Percentiles rank a stretch among this genome's conserved stretches.
Conservation (phyloP, 2,797 vertebrate genomes). For the Squalus acanthias region DNA sequence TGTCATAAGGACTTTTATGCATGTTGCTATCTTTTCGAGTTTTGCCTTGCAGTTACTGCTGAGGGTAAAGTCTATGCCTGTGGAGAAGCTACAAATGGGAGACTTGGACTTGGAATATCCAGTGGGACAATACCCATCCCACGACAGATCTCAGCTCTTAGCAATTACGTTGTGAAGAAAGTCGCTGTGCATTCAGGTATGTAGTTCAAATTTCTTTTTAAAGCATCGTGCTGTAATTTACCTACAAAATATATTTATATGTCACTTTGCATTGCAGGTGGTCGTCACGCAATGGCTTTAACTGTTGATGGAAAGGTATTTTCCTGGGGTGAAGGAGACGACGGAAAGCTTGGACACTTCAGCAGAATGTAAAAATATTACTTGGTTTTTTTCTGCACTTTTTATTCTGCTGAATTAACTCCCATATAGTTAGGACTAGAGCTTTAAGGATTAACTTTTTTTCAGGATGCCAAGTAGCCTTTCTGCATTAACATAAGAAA, state of each 20-base stretch:
- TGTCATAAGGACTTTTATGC: background rate
- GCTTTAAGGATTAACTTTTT: background rate
- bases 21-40: background rate
- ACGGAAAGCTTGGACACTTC: slow-evolving; percentile 96
- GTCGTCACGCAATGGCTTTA: slow-evolving; percentile 90
- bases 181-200: slow-evolving; percentile 94
- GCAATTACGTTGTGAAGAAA: slow-evolving; percentile 97
- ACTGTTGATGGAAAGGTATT: slow-evolving; percentile 97
- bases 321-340: slow-evolving; percentile 97
- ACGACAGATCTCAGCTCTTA: slow-evolving; percentile 88
- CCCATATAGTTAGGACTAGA: background rate
- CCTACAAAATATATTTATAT: background rate
- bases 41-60: slow-evolving; percentile 72
- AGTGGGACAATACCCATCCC: slow-evolving; percentile 95
- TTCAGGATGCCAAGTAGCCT: background rate
- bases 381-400: background rate
- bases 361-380: slow-evolving; percentile 80
- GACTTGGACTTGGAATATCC: slow-evolving; percentile 84
- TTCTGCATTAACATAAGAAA: background rate
- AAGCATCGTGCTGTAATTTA: background rate
- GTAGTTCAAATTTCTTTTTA: background rate
- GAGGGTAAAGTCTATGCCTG: slow-evolving; percentile 96
- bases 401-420: background rate
- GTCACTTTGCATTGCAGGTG: slow-evolving; percentile 57
- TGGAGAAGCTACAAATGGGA: slow-evolving; percentile 93